Evolutionary conservation across 2,113 vertebrate genomes (phyloP), one percentile per base, ranked within the genome.

Genomic region (Anguilla japonica): DNA sequence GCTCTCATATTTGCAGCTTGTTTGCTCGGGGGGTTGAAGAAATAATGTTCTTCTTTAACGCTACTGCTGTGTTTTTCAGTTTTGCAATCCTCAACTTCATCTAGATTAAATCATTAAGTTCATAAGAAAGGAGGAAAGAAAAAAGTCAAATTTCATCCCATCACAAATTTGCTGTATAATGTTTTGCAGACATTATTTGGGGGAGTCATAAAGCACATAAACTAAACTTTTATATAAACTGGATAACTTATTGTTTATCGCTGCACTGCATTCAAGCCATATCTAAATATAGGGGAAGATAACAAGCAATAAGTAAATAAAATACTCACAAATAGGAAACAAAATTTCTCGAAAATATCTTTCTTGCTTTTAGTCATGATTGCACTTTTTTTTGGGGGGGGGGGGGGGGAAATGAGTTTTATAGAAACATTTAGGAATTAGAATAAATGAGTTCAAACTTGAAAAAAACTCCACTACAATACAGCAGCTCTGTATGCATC

Each of bases 361-460:
- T 41, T 83, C 82, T 87, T n/a, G 26, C 82, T 63, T 63, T 67
- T 50, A 60, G 71, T n/a, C n/a, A 46, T 43, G 86, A 87, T 83
- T 83, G 56, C 26, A 34, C 83, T 83, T 85, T 79, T 87, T 84
- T 83, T 87, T 79, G 41, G 34, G 34, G 34, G 34, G 34, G 20
- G 14, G 34, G 34, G 34, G 34, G 20, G 14, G 20, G 34, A 75
- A 87, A 83, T 83, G 29, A 86, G 60, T 79, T 84, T 86, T 82
- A 84, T 89, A 78, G 53, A 82, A 90, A 88, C 63, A 78, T 81
- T 88, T 89, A 84, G 85, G 53, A 60, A 60, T 81, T 60, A 78
- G 79, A 43, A 86, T 89, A 89, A 91, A 92, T 89, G 89, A 90
- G 88, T 22, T 56, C 6, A 63, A 63, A 83, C 86, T 63, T 88